phyloP scores from a whole-genome alignment of 2,888 invertebrate species.

The Drosophila demipolita region DNA sequence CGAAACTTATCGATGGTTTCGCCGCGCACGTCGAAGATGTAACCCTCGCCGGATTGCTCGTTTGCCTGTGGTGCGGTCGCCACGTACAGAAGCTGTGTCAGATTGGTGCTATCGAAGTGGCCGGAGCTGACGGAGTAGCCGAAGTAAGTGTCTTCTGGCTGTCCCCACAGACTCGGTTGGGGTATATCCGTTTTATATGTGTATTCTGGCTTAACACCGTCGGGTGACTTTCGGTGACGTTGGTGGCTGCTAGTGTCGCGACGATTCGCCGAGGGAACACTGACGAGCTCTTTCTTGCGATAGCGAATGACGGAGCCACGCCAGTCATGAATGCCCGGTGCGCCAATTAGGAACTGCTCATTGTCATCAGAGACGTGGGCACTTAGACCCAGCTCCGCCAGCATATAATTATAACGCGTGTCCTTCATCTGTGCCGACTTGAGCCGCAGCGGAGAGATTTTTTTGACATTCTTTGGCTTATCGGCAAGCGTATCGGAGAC shows the following conservation, averaged over 20 bases:
- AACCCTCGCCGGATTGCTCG: conserved; percentile 84
- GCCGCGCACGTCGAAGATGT: conserved; percentile 80
- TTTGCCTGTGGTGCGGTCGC: conserved; percentile 85
- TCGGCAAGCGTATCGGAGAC: conserved; percentile 80
- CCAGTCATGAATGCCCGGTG: conserved; percentile 84
- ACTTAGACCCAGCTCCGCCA: conserved; percentile 84
- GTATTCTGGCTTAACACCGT: conserved; percentile 47
- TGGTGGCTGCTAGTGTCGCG: conserved; percentile 74
- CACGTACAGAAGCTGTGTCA: conserved; percentile 80
- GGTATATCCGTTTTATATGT: conserved; percentile 77
- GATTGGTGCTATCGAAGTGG: conserved; percentile 79
- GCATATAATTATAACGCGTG: conserved; percentile 80
- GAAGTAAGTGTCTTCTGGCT: conserved; percentile 84
- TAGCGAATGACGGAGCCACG: conserved; percentile 84
- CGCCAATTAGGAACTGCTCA: conserved; percentile 84
- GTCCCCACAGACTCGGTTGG: conserved; percentile 78
- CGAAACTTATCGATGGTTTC: conserved; percentile 75
- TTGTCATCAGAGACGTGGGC: conserved; percentile 84
- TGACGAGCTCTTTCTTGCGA: conserved; percentile 64
- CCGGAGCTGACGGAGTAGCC: conserved; percentile 85
- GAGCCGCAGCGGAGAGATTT: conserved; percentile 83
- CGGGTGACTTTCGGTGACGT: conserved; percentile 33
- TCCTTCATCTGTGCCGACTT: conserved; percentile 74
- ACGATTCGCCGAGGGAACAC: conserved; percentile 82
- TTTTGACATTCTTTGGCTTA: conserved; percentile 73